Base-by-base conservation (phyloP, 2,888 invertebrate genomes). In the Diadegma fenestrale region DNA sequence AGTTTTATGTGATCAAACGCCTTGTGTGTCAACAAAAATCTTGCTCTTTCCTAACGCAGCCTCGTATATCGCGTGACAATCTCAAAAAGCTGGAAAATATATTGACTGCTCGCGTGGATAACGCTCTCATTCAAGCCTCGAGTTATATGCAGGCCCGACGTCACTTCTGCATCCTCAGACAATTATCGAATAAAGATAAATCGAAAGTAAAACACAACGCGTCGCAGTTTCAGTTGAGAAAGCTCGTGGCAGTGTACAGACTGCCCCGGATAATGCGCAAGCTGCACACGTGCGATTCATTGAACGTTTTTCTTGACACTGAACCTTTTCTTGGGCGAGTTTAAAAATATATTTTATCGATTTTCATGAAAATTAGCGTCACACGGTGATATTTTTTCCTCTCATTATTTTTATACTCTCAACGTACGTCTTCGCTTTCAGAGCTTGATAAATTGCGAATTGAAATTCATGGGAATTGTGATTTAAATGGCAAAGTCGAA, bases 171-270 rank as follows among this genome's bases (percentile, higher is more conserved):
- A 85, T 85, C 82, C 85, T 48, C 76, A 51, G 82, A 82, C 85
- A 85, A 85, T 85, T 85, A 85, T 85, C 78, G 82, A 85, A 71
- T 30, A 63, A 61, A 84, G 19, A 41, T 26, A 80, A 64, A 80
- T 43, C 72, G 80, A 64, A 80, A 80, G 80, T 68, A 3, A 30
- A 22, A 54, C 41, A 37, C 10, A 64, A 66, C n/a, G 19, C 8
- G 43, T 30, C 22, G n/a, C n/a, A 37, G 33, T 51, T 54, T 58
- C 66, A 43, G 77, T 66, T 45, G 22, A n/a, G 22, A 68, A 43
- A 66, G 63, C 22, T 14, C 48, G 79, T 63, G n/a, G n/a, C 64
- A 51, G 30, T 19, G 1, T 54, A 37, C 30, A 41, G 58, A 37
- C 30, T 45, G 64, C 69, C n/a, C 7, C 71, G 41, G 41, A 64